Evolutionary conservation across 2,797 vertebrate genomes (phyloP).

Genomic region (Perodicticus potto): DNA sequence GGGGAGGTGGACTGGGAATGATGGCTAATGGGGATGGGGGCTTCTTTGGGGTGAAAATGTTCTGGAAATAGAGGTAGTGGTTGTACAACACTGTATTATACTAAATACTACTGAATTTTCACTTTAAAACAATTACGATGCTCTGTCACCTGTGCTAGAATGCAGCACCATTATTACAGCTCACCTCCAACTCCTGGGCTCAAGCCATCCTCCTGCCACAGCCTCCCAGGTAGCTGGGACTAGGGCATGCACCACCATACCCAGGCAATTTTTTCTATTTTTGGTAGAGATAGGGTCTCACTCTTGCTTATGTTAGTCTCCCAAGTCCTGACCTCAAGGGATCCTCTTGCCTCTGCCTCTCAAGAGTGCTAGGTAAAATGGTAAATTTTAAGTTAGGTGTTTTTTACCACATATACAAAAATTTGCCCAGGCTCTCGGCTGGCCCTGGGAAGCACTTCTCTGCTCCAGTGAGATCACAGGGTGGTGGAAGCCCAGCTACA

Average conservation of each 20-base stretch:
- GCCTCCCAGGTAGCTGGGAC: too few relatives aligned
- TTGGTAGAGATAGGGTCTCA: too few relatives aligned
- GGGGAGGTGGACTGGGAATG: neutral
- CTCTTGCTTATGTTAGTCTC: too few relatives aligned
- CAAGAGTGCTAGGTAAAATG: neutral
- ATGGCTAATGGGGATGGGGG: neutral
- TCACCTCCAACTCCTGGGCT: too few relatives aligned
- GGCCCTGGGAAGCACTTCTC: neutral
- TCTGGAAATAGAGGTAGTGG: neutral
- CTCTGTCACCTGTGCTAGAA: too few relatives aligned
- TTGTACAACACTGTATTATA: neutral
- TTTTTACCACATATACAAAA: neutral
- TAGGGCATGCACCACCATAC: too few relatives aligned
- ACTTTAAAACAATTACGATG: neutral
- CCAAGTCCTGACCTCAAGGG: too few relatives aligned
- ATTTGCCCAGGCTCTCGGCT: too few relatives aligned
- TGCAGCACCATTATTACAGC: too few relatives aligned
- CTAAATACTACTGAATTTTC: neutral
- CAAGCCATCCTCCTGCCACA: too few relatives aligned
- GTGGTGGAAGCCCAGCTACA: neutral
- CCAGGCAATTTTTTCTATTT: too few relatives aligned
- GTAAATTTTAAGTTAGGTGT: neutral
- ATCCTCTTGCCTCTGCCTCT: too few relatives aligned
- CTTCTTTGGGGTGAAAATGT: neutral
- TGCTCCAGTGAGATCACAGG: neutral